A percentile compares a stretch with the other conserved stretches of the same genome.
Conservation (phyloP, 2,113 vertebrate species). For the Mola mola region DNA sequence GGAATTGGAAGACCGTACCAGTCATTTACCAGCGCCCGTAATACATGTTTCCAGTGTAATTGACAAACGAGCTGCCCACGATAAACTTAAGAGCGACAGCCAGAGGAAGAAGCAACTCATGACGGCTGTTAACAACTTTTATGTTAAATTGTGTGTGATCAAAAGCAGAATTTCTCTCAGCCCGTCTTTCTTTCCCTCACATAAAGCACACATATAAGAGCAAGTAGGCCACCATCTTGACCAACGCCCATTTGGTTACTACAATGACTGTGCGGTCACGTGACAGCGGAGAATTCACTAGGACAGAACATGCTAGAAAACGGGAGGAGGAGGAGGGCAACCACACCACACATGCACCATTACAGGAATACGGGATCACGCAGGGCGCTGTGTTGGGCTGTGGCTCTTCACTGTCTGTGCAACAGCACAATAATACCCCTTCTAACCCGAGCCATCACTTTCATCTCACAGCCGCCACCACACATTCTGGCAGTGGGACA, state of each 20-base stretch:
- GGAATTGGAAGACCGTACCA: too few species aligned
- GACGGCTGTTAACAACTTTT: too few species aligned
- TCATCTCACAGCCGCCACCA: background rate
- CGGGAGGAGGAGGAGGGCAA: background rate
- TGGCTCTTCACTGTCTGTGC: background rate
- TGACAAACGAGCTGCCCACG: too few species aligned
- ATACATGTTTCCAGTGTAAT: too few species aligned
- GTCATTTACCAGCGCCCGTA: too few species aligned
- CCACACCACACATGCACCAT: conserved; percentile 36
- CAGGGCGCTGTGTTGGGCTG: background rate
- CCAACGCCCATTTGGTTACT: conserved; percentile 81
- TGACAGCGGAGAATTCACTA: conserved; percentile 41
- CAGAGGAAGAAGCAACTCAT: too few species aligned
- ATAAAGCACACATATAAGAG: conserved; percentile 47
- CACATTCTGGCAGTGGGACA: background rate
- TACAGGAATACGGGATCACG: conserved; percentile 27
- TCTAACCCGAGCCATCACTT: background rate
- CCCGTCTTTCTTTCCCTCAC: background rate
- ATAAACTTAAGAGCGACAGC: too few species aligned
- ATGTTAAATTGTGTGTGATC: too few species aligned
- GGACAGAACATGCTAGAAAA: conserved; percentile 6
- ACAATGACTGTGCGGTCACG: conserved; percentile 72
- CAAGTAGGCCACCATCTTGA: conserved; percentile 76
- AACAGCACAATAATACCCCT: background rate
- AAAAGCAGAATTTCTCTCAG: too few species aligned